These are phyloP conservation scores for Drosophila parvula DNA, from an alignment of 1,140 invertebrate species.

Conservation along the genomic window DNA sequence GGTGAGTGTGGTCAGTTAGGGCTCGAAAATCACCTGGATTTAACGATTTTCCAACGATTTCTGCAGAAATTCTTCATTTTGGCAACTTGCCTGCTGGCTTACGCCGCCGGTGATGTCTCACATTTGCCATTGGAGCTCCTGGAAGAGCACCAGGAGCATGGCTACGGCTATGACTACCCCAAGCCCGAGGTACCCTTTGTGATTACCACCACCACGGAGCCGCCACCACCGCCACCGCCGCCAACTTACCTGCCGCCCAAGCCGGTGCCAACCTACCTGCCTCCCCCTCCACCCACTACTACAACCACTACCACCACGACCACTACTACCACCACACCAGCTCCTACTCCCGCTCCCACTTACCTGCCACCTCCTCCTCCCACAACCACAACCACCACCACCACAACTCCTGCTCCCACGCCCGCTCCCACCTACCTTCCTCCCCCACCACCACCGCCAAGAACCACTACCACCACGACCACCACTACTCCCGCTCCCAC, in stretches of 20 bases:
- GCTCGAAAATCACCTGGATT: neutral
- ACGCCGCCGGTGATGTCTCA: conserved; percentile 71
- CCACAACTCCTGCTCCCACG: conserved; percentile 27
- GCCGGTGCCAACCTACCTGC: conserved; percentile 55
- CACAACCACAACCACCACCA: conserved; percentile 20
- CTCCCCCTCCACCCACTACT: conserved; percentile 49
- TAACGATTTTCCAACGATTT: neutral
- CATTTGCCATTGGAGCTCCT: conserved; percentile 62
- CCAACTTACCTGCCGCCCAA: conserved; percentile 67
- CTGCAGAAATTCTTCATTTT: conserved; percentile 58
- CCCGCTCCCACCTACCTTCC: conserved; percentile 52
- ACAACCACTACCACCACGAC: conserved; percentile 29
- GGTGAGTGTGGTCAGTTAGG: conserved; percentile 50
- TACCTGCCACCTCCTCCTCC: conserved; percentile 35
- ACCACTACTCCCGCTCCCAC: conserved; percentile 25
- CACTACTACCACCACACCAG: conserved; percentile 36
- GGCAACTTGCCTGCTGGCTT: conserved; percentile 52
- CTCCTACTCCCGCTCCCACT: conserved; percentile 32
- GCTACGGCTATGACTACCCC: conserved; percentile 72
- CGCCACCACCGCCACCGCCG: conserved; percentile 57
- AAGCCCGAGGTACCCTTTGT: conserved; percentile 68
- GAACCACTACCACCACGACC: conserved; percentile 24
- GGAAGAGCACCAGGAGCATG: conserved; percentile 48
- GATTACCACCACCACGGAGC: conserved; percentile 52
- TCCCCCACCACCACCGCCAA: conserved; percentile 38